Conservation (phyloP, 2,888 invertebrate species). For the Cylloceria caligata region DNA sequence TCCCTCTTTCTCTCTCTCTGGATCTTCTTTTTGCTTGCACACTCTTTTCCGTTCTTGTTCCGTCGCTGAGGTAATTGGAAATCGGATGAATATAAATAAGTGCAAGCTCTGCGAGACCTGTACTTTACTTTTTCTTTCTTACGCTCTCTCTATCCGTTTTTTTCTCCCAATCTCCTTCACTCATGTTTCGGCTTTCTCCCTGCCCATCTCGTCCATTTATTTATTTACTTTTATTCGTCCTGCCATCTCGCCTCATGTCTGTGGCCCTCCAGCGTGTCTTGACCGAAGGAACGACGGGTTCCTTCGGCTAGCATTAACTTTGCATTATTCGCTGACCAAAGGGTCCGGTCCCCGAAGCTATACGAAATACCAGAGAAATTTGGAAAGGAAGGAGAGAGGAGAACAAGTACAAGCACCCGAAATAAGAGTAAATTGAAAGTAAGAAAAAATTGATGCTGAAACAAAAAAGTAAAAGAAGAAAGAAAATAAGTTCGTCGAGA, state of each 20-base stretch:
- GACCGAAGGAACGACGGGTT: slow-evolving; percentile 30
- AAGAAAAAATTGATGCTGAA: not conserved
- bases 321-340: slow-evolving; percentile 39
- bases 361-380: slow-evolving; percentile 3
- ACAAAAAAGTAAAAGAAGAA: not conserved
- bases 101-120: slow-evolving; percentile 40
- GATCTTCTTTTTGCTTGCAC: slow-evolving; percentile 3
- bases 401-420: not conserved
- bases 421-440: slow-evolving; percentile 22
- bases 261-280: slow-evolving; percentile 37
- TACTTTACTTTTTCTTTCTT: slow-evolving; percentile 39
- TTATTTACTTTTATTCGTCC: slow-evolving; percentile 46
- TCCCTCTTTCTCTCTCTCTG: slow-evolving; percentile 7
- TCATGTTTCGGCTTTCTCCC: slow-evolving; percentile 49
- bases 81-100: slow-evolving; percentile 63
- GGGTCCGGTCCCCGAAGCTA: slow-evolving; percentile 28
- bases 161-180: slow-evolving; percentile 22
- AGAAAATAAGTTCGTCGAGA: too few relatives aligned
- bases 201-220: slow-evolving; percentile 25
- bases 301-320: slow-evolving; percentile 23
- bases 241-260: slow-evolving; percentile 10
- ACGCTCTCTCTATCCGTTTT: slow-evolving; percentile 32
- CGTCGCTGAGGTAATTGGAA: slow-evolving; percentile 54
- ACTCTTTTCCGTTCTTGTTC: slow-evolving; percentile 23
- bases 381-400: not conserved